Evolutionary conservation across 2,888 invertebrate species (phyloP), one percentile per base, ranked within the genome.

Genomic region (Esperia sulphurella): DNA sequence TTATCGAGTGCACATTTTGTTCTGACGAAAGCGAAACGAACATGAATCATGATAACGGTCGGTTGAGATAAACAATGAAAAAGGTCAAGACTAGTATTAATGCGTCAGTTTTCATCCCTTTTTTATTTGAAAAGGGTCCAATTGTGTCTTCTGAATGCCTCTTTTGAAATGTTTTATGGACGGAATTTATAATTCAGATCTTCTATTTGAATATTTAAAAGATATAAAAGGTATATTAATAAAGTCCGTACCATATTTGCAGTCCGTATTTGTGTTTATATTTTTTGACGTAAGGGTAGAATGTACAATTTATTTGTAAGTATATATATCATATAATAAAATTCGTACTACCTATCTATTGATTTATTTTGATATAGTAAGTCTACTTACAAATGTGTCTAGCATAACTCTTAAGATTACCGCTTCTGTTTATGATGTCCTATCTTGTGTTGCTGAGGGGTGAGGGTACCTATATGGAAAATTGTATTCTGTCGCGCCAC

Each of bases 1-100:
- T 83, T 83, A 83, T 81, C 55, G 72, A 68, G 65, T 75, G 72
- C 68, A 71, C 74, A 75, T 75, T 77, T 71, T 74, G 73, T 67
- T 70, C 63, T 69, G 65, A 61, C 65, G 71, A 71, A 67, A 75
- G 65, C 55, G 61, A 66, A 67, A 60, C 58, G 56, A 53, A 67
- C 56, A 75, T 82, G 79, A 83, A 81, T 81, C 79, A 81, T 76
- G 62, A 57, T 68, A 72, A 79, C 68, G 60, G 59, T 65, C 62
- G 50, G 51, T 31, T 37, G 47, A 53, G 60, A 71, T 74, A 78
- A 80, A 80, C 73, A 72, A 61, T 58, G 58, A 57, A 65, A 71
- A 74, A 73, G 74, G 38, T 71, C 73, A 65, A 62, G 62, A 58
- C 47, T 61, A 52, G 51, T 53, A 46, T 52, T 54, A 44, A 44